phyloP scores from a whole-genome alignment of 1,140 invertebrate genomes.

The Drosophila varians region DNA sequence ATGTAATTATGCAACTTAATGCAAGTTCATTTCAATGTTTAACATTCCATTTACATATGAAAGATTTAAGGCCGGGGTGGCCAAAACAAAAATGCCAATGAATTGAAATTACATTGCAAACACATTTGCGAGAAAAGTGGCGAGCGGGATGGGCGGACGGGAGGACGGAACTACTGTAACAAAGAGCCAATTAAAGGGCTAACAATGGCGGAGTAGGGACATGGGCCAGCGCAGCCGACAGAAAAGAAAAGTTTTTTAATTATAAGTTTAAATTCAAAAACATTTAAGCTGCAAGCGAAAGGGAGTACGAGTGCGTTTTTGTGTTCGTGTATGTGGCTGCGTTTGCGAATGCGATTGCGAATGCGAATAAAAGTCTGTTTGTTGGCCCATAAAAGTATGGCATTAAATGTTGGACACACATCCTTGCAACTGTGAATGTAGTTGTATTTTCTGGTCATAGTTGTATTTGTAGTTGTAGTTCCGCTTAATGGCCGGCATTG shows the following conservation, averaged over 20 bases:
- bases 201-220: conserved; percentile 54
- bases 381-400: conserved; percentile 76
- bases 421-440: conserved; percentile 30
- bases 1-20: conserved; percentile 80
- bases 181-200: conserved; percentile 79
- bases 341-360: conserved; percentile 55
- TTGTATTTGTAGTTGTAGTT: conserved; percentile 47
- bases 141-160: conserved; percentile 9
- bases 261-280: conserved; percentile 82
- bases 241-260: conserved; percentile 74
- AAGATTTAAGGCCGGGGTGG: conserved; percentile 63
- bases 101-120: conserved; percentile 60
- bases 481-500: conserved; percentile 71
- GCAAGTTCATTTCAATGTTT: conserved; percentile 79
- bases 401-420: conserved; percentile 57
- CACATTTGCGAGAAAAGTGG: not conserved
- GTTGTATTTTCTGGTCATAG: conserved; percentile 22
- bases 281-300: conserved; percentile 57
- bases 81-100: conserved; percentile 44
- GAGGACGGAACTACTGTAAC: conserved; percentile 73
- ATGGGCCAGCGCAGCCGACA: not conserved
- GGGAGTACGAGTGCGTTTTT: not conserved
- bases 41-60: conserved; percentile 79
- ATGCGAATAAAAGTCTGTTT: conserved; percentile 72
- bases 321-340: conserved; percentile 25